Base-by-base conservation (phyloP, 2,888 invertebrate genomes). In the Melolontha melolontha region DNA sequence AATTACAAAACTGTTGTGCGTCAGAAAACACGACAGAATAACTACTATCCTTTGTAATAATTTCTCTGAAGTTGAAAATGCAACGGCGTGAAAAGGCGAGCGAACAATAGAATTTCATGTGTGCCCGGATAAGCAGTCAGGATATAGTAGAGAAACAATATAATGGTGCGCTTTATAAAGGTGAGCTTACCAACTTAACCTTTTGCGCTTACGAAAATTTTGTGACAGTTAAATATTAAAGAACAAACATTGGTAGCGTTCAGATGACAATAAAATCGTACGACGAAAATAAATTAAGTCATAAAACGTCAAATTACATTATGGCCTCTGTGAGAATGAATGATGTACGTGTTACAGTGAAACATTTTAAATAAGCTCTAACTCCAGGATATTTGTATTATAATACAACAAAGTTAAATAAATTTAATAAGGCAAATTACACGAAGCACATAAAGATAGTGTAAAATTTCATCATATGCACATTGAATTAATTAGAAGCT, bases 71-170 rank as follows among this genome's bases (percentile, higher is more conserved):
- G 80, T 74, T 69, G 77, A 76, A 79, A 79, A 79, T 78, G 77
- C 77, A 78, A 74, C 76, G 78, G 78, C 75, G 77, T 77, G 80
- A 80, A 79, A 74, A 80, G 78, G 72, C 72, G 42, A 72, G 72
- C 72, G 74, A 78, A 81, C 81, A 81, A 81, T 81, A 74, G 79
- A 72, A 74, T 75, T 78, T 76, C 76, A 72, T 73, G 74, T 75
- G 75, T 73, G 72, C 74, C 74, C 71, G 75, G 73, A 73, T 74
- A 75, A 73, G 74, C 73, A 64, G 64, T 44, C 62, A 44, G 62
- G 54, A 54, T 52, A 66, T 41, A 51, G 34, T 39, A 50, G 55
- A 11, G 17, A 27, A 52, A 41, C 42, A 51, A 41, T 64, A 52
- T 14, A 41, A 51, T 51, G 29, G 41, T 6, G 41, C 51, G 51